Evolutionary conservation across 1,140 invertebrate genomes (phyloP).

Genomic region (Drosophila dunni): DNA sequence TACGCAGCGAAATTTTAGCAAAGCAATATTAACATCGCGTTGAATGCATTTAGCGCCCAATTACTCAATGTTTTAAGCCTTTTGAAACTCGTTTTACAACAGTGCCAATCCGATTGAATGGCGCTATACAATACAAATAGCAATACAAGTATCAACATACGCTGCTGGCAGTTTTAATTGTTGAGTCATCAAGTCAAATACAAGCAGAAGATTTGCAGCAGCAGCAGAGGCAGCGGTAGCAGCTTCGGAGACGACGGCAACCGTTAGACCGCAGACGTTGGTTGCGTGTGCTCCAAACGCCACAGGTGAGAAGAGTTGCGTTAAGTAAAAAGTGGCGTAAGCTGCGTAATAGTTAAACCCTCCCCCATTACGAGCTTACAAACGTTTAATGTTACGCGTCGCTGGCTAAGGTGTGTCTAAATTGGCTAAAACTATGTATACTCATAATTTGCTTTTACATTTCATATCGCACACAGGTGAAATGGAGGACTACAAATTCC

Average conservation of each 20-base stretch:
- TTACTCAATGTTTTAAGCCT: background rate
- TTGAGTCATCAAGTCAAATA: constrained; percentile 69
- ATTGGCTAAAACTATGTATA: constrained; percentile 30
- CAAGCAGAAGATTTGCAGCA: constrained; percentile 30
- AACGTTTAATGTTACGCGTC: constrained; percentile 65
- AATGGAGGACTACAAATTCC: constrained; percentile 99
- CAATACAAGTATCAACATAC: constrained; percentile 13
- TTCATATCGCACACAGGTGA: constrained; percentile 8
- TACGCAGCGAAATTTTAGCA: constrained; percentile 44
- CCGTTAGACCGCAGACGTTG: constrained; percentile 46
- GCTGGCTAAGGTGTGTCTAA: constrained; percentile 75
- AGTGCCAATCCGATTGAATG: constrained; percentile 39
- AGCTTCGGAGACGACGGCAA: constrained; percentile 43
- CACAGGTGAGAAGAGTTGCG: constrained; percentile 58
- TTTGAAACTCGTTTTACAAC: background rate
- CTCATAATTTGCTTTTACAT: constrained; percentile 12
- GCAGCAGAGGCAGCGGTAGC: constrained; percentile 38
- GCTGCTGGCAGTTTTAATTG: constrained; percentile 52
- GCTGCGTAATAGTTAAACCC: constrained; percentile 41
- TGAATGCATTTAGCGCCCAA: constrained; percentile 18
- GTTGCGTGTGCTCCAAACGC: constrained; percentile 38
- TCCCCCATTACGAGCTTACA: constrained; percentile 24
- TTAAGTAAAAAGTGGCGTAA: constrained; percentile 60
- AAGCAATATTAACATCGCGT: constrained; percentile 27
- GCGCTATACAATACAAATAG: constrained; percentile 2